phyloP scores from a whole-genome alignment of 1,140 invertebrate species.

The Diprion similis region DNA sequence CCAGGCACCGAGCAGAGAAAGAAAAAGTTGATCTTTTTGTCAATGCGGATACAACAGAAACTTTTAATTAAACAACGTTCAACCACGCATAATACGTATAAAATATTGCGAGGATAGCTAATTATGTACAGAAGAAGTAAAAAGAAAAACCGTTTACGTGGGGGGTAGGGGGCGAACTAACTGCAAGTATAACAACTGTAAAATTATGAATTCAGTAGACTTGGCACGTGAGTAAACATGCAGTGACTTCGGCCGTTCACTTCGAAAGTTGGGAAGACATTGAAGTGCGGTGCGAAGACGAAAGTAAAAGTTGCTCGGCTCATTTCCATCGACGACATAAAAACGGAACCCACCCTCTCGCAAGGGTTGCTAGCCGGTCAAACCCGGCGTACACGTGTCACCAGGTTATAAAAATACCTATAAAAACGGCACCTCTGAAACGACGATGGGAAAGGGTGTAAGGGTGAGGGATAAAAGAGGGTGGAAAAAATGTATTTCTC shows the following conservation, averaged over 20 bases:
- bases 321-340: neutral
- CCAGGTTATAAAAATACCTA: slow-evolving; percentile 1
- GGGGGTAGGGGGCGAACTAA: too few relatives aligned
- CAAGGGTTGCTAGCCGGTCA: neutral
- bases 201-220: slow-evolving; percentile 33
- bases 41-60: too few relatives aligned
- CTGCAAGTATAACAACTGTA: slow-evolving; percentile 40
- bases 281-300: neutral
- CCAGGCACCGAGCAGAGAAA: too few relatives aligned
- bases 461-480: neutral
- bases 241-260: neutral
- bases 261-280: neutral
- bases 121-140: too few relatives aligned
- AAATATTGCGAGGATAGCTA: too few relatives aligned
- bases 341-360: neutral
- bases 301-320: neutral
- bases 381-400: slow-evolving; percentile 6
- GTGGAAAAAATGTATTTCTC: neutral
- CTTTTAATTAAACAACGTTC: too few relatives aligned
- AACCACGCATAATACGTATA: too few relatives aligned
- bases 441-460: neutral
- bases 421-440: neutral
- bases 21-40: too few relatives aligned
- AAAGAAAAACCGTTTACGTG: too few relatives aligned
- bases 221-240: neutral